Conservation (phyloP, 2,797 vertebrate species). For the Hipposideros larvatus region DNA sequence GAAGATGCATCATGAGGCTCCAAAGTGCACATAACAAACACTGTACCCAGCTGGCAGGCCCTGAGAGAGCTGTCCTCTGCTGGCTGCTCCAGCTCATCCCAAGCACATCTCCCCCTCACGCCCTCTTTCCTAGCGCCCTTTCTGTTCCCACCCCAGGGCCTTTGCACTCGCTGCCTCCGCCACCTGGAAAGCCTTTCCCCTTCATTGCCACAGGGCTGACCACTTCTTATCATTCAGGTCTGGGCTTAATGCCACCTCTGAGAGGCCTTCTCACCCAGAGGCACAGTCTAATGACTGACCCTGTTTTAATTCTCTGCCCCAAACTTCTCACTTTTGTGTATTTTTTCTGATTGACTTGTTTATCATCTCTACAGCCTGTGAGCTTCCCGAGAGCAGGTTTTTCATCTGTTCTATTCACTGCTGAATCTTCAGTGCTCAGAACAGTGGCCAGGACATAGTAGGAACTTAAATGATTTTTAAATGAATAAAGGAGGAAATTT, state of each 20-base stretch:
- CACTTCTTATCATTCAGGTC: not conserved
- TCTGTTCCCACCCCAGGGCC: not conserved
- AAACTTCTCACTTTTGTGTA: not conserved
- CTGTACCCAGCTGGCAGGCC: not conserved
- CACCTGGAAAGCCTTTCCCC: not conserved
- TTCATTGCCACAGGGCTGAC: not conserved
- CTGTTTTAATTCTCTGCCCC: not conserved
- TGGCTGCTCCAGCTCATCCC: not conserved
- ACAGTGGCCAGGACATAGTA: not conserved
- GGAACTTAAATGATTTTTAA: not conserved
- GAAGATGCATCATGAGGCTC: not conserved
- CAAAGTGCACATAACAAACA: not conserved
- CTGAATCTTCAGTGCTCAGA: not conserved
- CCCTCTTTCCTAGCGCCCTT: not conserved
- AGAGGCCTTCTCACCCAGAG: not conserved
- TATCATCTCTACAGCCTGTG: not conserved
- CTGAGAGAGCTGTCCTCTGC: not conserved
- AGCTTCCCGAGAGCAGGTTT: fast-evolving
- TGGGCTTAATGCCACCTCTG: not conserved
- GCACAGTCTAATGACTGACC: not conserved
- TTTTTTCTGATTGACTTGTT: not conserved
- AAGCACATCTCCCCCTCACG: not conserved
- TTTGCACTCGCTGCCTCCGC: not conserved
- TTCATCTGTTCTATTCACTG: not conserved
- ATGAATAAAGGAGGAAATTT: not conserved